Base-by-base conservation (phyloP, 2,797 vertebrate genomes). In the Heteromormyrus szaboi region DNA sequence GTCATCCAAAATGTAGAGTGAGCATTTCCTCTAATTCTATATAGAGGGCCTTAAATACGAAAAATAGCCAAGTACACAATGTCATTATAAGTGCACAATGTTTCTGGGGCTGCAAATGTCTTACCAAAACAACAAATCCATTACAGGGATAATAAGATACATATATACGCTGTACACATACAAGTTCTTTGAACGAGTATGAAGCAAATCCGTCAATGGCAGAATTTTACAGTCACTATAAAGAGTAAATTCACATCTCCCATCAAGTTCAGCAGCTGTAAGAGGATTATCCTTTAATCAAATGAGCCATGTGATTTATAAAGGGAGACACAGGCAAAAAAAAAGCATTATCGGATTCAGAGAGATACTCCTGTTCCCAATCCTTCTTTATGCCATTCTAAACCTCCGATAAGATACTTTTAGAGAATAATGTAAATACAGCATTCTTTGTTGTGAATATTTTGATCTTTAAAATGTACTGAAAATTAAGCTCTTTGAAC, bases 251-350 rank as follows among this genome's bases (percentile, higher is more conserved):
- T 68, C 51, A 53, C 85, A 85, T 88, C 41, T 87, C 54, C 56
- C 83, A 48, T 50, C 33, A 53, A 41, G 59, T 76, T 86, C n/a
- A 89, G 59, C 19, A 54, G 59, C 17, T 33, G 48, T 53, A 89
- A 89, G 84, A 86, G 84, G 88, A 89, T 89, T 72, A 89, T 72
- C 85, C 59, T 50, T 86, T 86, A 89, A 89, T 89, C 84, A 86
- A 89, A 86, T 86, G 29, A 86, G 88, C 84, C 84, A 86, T 86
- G 48, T 89, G 88, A 65, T 89, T 72, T 89, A 86, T 85, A 54
- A 33, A 50, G 48, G 88, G 56, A 48, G 88, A 51, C 54, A 62
- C 3, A 54, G 14, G 51, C 25, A 62, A 53, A 86, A 88, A 33
- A 44, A 81, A 76, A 37, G 59, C 88, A 86, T 53, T 53, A 86